Base-by-base conservation (phyloP, 2,797 vertebrate genomes). In the Passerculus sandwichensis region DNA sequence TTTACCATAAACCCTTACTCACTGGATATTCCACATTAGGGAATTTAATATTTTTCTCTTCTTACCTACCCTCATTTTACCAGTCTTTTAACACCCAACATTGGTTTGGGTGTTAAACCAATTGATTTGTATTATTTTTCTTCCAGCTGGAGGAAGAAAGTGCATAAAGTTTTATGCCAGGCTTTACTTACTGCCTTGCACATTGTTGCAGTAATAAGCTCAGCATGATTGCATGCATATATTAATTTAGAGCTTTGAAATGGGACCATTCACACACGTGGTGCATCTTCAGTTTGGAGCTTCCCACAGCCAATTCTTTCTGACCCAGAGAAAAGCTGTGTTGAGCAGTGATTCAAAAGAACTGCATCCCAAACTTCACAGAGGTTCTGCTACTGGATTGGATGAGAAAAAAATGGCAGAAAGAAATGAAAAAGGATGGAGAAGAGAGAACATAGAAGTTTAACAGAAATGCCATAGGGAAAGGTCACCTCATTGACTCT, bases 131-230 rank as follows among this genome's bases (percentile, higher is more conserved):
- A 38, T 61, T 4, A 9, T 67, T 70, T 72, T 71, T 77, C 88
- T 78, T 38, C 26, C 78, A 83, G 3, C 30, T 85, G 72, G 61
- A 77, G 65, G 72, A 87, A 79, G 61, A 60, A 89, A 67, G 57
- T 69, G 53, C 61, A 51, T 92, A 51, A 94, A 87, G 32, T 80
- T 95, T 91, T 93, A 93, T 71, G 42, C n/a, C 65, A 91, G 53
- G 29, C 50, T 92, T 88, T 85, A 91, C 91, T 96, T 93, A 93
- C 79, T 89, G 51, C 48, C 78, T 85, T 81, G 54, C 32, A 92
- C 61, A 22, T 78, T 81, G 91, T 77, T 96, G 75, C 56, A 89
- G 79, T 85, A 96, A 96, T 88, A 93, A 91, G 87, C 79, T 83
- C 91, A 85, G 76, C 56, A 64, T 72, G 87, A 36, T 54, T 91